A percentile compares a stretch with the other conserved stretches of the same genome.
phyloP scores from a whole-genome alignment of 2,113 vertebrate genomes.

The Aphelocoma coerulescens region DNA sequence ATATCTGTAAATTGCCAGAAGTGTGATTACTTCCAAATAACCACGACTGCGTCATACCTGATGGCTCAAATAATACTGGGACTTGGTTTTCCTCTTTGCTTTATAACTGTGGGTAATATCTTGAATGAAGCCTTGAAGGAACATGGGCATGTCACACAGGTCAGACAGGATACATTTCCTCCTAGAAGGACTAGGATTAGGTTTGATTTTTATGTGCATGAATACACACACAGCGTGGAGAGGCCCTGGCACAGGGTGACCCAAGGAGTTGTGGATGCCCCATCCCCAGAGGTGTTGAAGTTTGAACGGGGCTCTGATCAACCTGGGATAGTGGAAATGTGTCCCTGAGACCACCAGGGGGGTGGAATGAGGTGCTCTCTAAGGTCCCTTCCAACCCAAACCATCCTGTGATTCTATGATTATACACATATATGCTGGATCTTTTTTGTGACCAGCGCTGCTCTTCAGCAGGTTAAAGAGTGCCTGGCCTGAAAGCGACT shows the following conservation, averaged over 20 bases:
- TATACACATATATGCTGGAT: background rate
- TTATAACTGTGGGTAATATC: background rate
- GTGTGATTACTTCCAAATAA: conserved; percentile 40
- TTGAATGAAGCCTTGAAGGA: conserved; percentile 26
- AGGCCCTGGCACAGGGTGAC: background rate
- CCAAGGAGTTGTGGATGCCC: background rate
- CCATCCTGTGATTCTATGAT: background rate
- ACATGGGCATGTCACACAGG: background rate
- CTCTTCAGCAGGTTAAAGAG: background rate
- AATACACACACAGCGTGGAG: background rate
- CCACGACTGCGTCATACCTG: background rate
- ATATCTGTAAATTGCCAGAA: conserved; percentile 3
- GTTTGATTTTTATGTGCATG: background rate
- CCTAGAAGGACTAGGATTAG: background rate
- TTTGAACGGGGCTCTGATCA: background rate
- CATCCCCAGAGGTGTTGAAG: background rate
- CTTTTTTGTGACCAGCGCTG: background rate
- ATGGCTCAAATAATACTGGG: conserved; percentile 34
- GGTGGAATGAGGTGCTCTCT: background rate
- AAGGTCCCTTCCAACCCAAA: background rate
- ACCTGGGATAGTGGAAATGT: background rate
- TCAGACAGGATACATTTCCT: background rate
- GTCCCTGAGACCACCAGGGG: background rate
- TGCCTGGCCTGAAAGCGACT: background rate
- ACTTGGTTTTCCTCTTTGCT: background rate